Evolutionary conservation across 1,140 invertebrate genomes (phyloP), one percentile per base, ranked within the genome.

Genomic region (Scaptomyza graminum): DNA sequence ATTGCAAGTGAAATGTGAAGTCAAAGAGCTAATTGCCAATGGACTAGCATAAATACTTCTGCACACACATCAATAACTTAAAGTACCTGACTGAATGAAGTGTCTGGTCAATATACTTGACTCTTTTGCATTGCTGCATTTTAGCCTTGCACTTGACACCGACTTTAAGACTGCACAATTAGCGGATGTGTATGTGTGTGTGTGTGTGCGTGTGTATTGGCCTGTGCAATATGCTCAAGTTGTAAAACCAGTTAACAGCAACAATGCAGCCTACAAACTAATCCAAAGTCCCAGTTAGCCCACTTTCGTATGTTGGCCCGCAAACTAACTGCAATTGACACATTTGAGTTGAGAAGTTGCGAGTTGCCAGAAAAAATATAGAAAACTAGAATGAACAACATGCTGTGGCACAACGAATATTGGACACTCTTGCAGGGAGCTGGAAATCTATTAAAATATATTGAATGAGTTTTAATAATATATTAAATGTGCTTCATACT

Each of bases 301-400:
- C 61, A 80, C 76, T 76, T 80, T 80, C 67, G 50, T 28, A 9
- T 34, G 34, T 25, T 28, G 16, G 47, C 6, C 25, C 37, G 28
- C 39, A 56, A 34, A 37, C 47, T 68, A 70, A 55, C 50, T 37
- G 65, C 76, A 79, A 47, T 69, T 74, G 75, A 65, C 75, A 74
- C 63, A 75, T 61, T 57, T 62, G 50, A 22, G 49, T 49, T 47
- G 22, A 41, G 12, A 5, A 41, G 12, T 34, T 34, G 31, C 31
- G 31, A 34, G 31, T 34, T 34, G 31, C 31, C 31, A 34, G 31
- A 34, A 41, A 41, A 41, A 39, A 39, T 12, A 5, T 12, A 39
- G 9, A 41, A 41, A 41, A 41, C 37, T 41, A 41, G 37, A 41
- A 41, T n/a, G 37, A 41, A 41, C 12, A 41, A n/a, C 37, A 9